Evolutionary conservation across 1,140 invertebrate species (phyloP).

Genomic region (Anoplolepis gracilipes): DNA sequence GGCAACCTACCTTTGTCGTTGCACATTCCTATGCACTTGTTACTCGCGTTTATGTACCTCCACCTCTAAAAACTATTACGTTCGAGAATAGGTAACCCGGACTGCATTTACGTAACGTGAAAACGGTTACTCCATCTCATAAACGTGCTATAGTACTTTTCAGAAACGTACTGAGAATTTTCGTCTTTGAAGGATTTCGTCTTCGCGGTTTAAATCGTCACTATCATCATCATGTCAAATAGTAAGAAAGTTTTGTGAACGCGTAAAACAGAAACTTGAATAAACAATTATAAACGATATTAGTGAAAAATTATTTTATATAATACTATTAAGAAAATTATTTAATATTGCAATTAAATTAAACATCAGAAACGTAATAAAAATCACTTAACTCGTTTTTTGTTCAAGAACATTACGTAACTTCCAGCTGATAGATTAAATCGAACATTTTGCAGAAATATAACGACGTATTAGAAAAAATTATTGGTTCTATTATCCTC

Average conservation of each 20-base stretch:
- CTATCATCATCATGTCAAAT: background rate
- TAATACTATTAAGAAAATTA: no score
- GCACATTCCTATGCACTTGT: slow-evolving; percentile 39
- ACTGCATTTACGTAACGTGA: slow-evolving; percentile 18
- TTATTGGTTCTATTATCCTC: background rate
- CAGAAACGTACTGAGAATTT: slow-evolving; percentile 37
- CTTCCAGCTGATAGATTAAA: background rate
- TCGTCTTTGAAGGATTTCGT: background rate
- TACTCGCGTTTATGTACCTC: slow-evolving; percentile 44
- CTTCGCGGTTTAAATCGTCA: background rate
- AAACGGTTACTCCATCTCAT: slow-evolving; percentile 47
- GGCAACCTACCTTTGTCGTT: background rate
- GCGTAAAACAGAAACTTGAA: background rate
- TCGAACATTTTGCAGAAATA: background rate
- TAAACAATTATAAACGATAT: background rate
- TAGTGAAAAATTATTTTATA: background rate
- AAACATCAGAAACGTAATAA: background rate
- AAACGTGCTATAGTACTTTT: slow-evolving; percentile 35
- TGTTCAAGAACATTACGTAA: background rate
- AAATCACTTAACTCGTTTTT: background rate
- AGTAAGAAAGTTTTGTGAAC: background rate
- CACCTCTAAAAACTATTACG: background rate
- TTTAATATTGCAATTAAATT: background rate
- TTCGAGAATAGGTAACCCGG: background rate
- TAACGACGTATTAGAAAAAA: background rate